Conservation (phyloP, 2,888 invertebrate species). For the Erebia palarica region DNA sequence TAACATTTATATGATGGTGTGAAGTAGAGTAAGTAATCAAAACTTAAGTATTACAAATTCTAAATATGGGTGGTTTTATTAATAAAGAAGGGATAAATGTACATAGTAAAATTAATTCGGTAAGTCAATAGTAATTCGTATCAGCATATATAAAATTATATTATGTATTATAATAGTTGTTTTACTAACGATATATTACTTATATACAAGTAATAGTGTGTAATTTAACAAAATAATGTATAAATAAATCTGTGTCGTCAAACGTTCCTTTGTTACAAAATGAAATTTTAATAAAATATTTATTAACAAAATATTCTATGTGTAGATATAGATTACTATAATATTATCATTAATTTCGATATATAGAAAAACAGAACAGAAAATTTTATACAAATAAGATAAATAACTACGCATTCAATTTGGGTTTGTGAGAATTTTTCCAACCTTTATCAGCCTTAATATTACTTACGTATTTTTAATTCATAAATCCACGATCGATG, state of each 20-base stretch:
- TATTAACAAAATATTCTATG: conserved; percentile 54
- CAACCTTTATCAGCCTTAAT: not conserved
- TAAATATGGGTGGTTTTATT: conserved; percentile 60
- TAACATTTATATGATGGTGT: conserved; percentile 49
- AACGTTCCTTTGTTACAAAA: conserved; percentile 73
- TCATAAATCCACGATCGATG: not conserved
- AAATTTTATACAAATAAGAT: conserved; percentile 58
- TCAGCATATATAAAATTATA: conserved; percentile 50
- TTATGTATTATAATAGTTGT: conserved; percentile 10
- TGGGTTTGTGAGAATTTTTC: not conserved
- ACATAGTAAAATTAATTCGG: conserved; percentile 61
- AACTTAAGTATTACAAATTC: conserved; percentile 60
- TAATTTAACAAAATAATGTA: conserved; percentile 52
- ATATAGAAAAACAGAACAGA: conserved; percentile 47
- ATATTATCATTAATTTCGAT: conserved; percentile 37
- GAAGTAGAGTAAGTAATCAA: conserved; percentile 53
- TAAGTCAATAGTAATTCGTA: conserved; percentile 65
- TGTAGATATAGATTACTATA: conserved; percentile 62
- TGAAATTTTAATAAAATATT: conserved; percentile 69
- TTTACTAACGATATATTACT: conserved; percentile 46
- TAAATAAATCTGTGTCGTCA: conserved; percentile 66
- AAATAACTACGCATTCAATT: conserved; percentile 60
- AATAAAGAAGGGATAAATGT: conserved; percentile 51
- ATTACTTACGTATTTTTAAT: not conserved
- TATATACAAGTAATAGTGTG: conserved; percentile 51